These are phyloP conservation scores for Jacana jacana DNA, from an alignment of 2,113 vertebrate genomes.

Conservation along the genomic window DNA sequence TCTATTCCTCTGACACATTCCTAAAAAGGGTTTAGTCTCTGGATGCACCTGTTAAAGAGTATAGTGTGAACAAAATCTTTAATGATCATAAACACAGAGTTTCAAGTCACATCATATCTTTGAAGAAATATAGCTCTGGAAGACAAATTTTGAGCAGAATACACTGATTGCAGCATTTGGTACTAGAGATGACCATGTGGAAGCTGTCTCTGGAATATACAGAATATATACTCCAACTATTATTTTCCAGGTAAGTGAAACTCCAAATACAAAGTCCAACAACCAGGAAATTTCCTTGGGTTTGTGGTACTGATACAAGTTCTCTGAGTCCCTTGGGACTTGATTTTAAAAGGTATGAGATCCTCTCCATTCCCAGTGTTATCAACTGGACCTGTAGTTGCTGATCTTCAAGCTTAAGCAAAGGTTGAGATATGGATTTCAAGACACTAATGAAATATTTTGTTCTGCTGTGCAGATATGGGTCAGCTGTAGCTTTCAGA, in stretches of 20 bases:
- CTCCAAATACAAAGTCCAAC: neutral
- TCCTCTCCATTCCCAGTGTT: neutral
- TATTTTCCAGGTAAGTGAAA: conserved; percentile 2
- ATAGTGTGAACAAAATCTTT: neutral
- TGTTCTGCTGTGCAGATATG: neutral
- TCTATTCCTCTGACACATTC: neutral
- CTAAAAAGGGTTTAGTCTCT: neutral
- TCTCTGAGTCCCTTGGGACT: neutral
- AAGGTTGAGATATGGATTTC: neutral
- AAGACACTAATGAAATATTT: neutral
- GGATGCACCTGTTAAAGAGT: neutral
- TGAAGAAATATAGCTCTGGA: neutral
- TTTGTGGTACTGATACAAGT: neutral
- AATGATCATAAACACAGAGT: neutral
- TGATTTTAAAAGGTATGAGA: neutral
- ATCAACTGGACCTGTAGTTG: neutral
- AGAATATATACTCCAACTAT: neutral
- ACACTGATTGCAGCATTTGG: neutral
- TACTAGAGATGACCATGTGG: neutral
- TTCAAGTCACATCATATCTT: neutral
- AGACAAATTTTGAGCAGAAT: neutral
- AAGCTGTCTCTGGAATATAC: neutral
- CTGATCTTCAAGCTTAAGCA: neutral
- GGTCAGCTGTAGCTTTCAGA: neutral
- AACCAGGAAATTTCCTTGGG: neutral